Evolutionary conservation across 2,888 invertebrate genomes (phyloP).

Genomic region (Vandiemenella viatica): DNA sequence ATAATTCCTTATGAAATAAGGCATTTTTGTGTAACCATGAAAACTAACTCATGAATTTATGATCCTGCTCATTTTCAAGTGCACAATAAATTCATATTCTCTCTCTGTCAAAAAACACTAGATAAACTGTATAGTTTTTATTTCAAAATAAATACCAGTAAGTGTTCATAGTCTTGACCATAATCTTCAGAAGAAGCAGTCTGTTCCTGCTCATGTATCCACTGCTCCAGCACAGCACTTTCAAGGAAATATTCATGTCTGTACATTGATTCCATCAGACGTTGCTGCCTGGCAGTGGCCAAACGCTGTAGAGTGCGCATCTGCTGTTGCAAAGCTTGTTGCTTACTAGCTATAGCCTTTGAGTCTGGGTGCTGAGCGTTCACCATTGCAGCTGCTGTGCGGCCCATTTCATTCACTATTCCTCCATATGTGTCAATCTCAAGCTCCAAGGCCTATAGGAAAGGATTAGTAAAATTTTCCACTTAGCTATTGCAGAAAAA

Average conservation of each 20-base stretch:
- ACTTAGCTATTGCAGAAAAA: too few species aligned
- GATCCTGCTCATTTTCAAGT: too few species aligned
- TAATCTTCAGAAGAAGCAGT: constrained; percentile 85
- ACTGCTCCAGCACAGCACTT: constrained; percentile 75
- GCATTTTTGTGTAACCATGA: neutral
- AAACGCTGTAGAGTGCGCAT: constrained; percentile 66
- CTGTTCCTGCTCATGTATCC: constrained; percentile 83
- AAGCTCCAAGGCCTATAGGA: constrained; percentile 60
- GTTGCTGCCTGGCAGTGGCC: constrained; percentile 62
- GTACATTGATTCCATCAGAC: constrained; percentile 81
- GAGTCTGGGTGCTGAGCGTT: constrained; percentile 68
- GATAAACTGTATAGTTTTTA: too few species aligned
- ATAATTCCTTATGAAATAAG: too few species aligned
- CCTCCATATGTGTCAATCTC: constrained; percentile 85
- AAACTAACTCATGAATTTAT: neutral
- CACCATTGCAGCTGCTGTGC: constrained; percentile 68
- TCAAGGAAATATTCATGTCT: constrained; percentile 84
- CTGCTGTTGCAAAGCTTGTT: constrained; percentile 59
- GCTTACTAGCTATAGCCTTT: constrained; percentile 61
- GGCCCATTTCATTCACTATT: constrained; percentile 84
- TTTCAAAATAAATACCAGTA: too few species aligned
- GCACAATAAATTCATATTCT: too few species aligned
- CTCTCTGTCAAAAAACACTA: too few species aligned
- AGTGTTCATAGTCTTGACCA: constrained; percentile 85
- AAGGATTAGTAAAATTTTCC: too few species aligned